Base-by-base conservation (phyloP, 2,888 invertebrate species). In the Phragmatobia fuliginosa region DNA sequence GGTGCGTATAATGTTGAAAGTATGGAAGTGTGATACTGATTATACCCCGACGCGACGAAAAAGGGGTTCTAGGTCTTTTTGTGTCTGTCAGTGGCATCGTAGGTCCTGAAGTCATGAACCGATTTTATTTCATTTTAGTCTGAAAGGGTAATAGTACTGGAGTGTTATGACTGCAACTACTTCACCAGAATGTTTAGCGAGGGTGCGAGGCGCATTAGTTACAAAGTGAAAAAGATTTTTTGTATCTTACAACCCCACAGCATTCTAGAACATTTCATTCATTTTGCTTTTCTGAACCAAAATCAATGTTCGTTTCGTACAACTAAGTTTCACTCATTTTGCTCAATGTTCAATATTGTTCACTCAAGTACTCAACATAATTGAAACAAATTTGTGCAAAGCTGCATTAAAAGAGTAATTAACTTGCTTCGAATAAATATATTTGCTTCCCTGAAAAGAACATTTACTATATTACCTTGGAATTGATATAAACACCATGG, bases 401-500 rank as follows among this genome's bases (percentile, higher is more conserved):
- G 11, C 14, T 56, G 28, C 28, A 56, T 2, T 25, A 52, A 52
- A 56, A 52, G 7, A 56, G 49, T n/a, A n/a, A 25, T 28, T 16
- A 56, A 28, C 56, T 56, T 16, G 14, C 28, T 6, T 56, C 2
- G n/a, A 49, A 1, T 45, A 1, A 21, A 56, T 7, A 5, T 16
- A 28, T 16, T 28, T 56, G 56, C 6, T 28, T 56, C 16, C 25
- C 5, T 16, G 28, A 14, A 28, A 56, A 56, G 28, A 28, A 16
- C 25, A 28, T 56, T 52, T 16, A 28, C 6, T 52, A 16, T 56
- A 28, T 16, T 28, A 25, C 16, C 28, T 14, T 4, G 5, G 56
- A 56, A 28, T 56, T 56, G 16, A 56, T 56, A 28, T 16, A 56
- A 28, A 56, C 61, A 75, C 77, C 56, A 90, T 90, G 90, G 80